Conservation (phyloP, 2,888 invertebrate genomes). For the Nasonovia ribisnigri region DNA sequence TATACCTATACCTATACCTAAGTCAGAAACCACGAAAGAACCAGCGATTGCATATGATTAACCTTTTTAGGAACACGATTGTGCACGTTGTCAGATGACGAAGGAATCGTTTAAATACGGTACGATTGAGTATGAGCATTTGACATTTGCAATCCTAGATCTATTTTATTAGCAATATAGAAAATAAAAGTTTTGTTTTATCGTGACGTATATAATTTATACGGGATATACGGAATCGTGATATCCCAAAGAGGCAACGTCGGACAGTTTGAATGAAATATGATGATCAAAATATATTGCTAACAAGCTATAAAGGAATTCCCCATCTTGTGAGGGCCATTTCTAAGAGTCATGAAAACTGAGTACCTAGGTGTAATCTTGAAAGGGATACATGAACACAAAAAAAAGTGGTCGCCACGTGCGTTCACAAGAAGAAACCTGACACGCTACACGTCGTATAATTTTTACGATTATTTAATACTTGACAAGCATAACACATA, state of each 20-base stretch:
- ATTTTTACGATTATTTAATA: background rate
- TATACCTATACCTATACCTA: background rate
- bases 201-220: background rate
- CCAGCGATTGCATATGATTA: background rate
- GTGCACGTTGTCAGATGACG: background rate
- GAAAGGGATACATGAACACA: background rate
- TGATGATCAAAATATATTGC: background rate
- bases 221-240: no score
- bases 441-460: background rate
- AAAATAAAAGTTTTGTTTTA: background rate
- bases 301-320: background rate
- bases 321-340: background rate
- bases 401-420: constrained; percentile 10
- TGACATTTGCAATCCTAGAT: background rate
- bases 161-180: background rate
- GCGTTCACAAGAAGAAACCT: background rate
- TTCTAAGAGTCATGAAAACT: background rate
- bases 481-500: background rate
- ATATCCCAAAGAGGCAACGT: background rate
- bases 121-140: background rate
- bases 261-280: background rate
- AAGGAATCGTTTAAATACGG: background rate
- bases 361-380: background rate
- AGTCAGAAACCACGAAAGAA: background rate
- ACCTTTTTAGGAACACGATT: background rate